phyloP scores from a whole-genome alignment of 1,140 invertebrate genomes.

The Leptinotarsa undecemlineata region DNA sequence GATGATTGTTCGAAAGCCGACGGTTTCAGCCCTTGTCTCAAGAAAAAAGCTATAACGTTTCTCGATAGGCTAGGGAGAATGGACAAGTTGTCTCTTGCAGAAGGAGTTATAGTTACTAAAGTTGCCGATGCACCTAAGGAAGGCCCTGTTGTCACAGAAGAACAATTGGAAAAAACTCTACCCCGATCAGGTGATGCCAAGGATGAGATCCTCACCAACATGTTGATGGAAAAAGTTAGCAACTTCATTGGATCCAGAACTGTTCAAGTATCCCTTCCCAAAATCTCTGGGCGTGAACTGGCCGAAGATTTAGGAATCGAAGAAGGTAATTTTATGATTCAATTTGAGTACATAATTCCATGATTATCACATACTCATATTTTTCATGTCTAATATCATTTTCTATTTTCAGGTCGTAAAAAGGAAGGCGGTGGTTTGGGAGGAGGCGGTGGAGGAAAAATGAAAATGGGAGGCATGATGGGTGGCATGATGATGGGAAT shows the following conservation, averaged over 20 bases:
- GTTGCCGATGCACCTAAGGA: conserved; percentile 54
- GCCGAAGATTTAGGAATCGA: conserved; percentile 75
- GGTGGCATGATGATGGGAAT: conserved; percentile 80
- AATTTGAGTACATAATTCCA: too few relatives aligned
- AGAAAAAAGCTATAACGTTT: conserved; percentile 77
- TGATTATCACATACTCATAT: too few relatives aligned
- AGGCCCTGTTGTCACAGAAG: conserved; percentile 58
- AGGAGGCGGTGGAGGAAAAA: conserved; percentile 23
- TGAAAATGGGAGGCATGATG: conserved; percentile 81
- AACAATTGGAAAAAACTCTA: conserved; percentile 68
- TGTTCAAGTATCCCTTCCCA: conserved; percentile 74
- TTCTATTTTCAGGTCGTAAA: background rate
- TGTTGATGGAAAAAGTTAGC: conserved; percentile 72
- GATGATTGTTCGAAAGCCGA: conserved; percentile 65
- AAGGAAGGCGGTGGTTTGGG: conserved; percentile 58
- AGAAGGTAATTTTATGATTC: conserved; percentile 63
- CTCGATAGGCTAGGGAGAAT: conserved; percentile 72
- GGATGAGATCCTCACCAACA: conserved; percentile 67
- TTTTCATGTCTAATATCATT: background rate
- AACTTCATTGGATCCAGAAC: conserved; percentile 73
- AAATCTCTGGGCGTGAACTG: conserved; percentile 57
- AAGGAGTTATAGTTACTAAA: conserved; percentile 68
- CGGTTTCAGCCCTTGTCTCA: conserved; percentile 72
- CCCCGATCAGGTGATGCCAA: conserved; percentile 65
- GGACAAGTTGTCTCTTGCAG: conserved; percentile 67